Base-by-base conservation (phyloP, 64 coral and sea anemone species). In the Platygyra sinensis region DNA sequence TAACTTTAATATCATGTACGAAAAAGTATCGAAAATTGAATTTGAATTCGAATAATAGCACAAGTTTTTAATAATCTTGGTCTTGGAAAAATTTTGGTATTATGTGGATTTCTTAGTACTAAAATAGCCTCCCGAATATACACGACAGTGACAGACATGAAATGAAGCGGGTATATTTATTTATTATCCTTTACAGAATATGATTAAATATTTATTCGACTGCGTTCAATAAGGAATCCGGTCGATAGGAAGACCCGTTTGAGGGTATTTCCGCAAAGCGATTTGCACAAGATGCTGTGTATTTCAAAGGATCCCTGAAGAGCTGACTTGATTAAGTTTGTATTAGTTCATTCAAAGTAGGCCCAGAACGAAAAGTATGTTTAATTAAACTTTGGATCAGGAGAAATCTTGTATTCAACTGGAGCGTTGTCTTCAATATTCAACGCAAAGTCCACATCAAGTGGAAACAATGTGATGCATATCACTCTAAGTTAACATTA, bases 121-220 rank as follows among this genome's bases (percentile, higher is more conserved):
- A 38, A 85, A 50, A 50, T 16, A 39, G 62, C 13, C 62, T 19
- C 14, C 22, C 27, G 54, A 85, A 72, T 10, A 71, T 51, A 69
- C 15, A 52, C 20, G 1, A 71, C 71, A 25, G 62, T 85, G 19
- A 13, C 61, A 46, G 25, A 22, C 46, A n/a, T 69, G 60, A 67
- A 83, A 65, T 10, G 36, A 71, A 85, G 62, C 63, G 38, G 63
- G 81, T 62, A 72, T 72, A 85, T 85, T 85, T 72, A 85, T 85
- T 71, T 54, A 63, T 83, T 67, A 22, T 85, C 60, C 62, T 71
- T 85, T 24, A 52, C 81, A 83, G 81, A 85, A 85, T 22, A 16
- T 69, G 28, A 85, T 85, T 72, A 85, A 85, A 85, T 72, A 85
- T 85, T 85, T 85, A 85, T 85, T 85, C 61, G 38, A 38, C 9